Evolutionary conservation across 2,797 vertebrate species (phyloP).

Genomic region (Octomys mimax): DNA sequence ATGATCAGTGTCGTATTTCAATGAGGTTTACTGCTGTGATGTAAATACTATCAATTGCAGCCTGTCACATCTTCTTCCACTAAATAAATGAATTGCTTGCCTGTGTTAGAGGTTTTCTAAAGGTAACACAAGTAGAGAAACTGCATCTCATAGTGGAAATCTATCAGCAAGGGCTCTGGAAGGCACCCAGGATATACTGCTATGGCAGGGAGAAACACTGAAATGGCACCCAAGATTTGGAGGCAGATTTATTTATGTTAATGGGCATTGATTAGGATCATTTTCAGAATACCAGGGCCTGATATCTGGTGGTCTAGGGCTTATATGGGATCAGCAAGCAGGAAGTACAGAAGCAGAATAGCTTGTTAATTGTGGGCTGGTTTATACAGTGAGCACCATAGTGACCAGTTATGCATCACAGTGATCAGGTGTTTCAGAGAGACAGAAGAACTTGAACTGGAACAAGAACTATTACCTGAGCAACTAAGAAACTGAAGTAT

Average conservation of each 20-base stretch:
- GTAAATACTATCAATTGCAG: slow-evolving; percentile 15
- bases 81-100: slow-evolving; percentile 21
- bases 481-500: not conserved
- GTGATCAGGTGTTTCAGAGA: not conserved
- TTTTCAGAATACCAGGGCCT: not conserved
- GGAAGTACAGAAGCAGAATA: not conserved
- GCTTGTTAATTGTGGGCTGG: not conserved
- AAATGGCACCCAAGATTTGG: not conserved
- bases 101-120: not conserved
- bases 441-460: not conserved
- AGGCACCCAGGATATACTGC: not conserved
- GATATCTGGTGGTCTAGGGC: not conserved
- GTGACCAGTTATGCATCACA: not conserved
- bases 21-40: slow-evolving; percentile 33
- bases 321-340: not conserved
- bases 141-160: not conserved
- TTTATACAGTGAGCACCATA: not conserved
- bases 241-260: not conserved
- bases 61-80: slow-evolving; percentile 22
- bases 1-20: not conserved
- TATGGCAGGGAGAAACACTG: not conserved
- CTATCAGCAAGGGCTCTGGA: slow-evolving; percentile 38
- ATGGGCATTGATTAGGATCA: not conserved
- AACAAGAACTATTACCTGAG: not conserved
- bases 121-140: slow-evolving; percentile 46